These are phyloP conservation scores for Drosophila multiciliata DNA, from an alignment of 2,888 invertebrate genomes.

Conservation along the genomic window DNA sequence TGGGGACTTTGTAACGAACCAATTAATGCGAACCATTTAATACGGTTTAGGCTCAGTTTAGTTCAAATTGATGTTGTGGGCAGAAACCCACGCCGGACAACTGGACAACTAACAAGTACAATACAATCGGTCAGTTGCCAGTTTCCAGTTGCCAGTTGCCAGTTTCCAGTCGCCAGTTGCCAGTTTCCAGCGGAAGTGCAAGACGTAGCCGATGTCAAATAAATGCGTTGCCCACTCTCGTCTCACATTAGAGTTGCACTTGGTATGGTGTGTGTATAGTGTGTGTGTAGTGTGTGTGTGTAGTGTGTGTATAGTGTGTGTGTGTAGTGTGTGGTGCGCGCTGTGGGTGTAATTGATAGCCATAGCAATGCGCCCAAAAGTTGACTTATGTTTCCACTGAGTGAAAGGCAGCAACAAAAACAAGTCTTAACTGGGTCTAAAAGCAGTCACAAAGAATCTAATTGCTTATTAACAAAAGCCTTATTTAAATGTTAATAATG, in stretches of 20 bases:
- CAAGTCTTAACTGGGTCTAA: neutral
- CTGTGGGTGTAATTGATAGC: slow-evolving; percentile 22
- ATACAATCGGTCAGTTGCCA: neutral
- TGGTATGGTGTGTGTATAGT: neutral
- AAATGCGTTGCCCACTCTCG: slow-evolving; percentile 33
- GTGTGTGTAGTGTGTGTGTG: neutral
- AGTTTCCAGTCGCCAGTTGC: neutral
- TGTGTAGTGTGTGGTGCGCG: neutral
- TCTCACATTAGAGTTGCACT: neutral
- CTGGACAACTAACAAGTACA: neutral
- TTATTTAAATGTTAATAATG: neutral
- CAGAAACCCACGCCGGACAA: slow-evolving; percentile 21
- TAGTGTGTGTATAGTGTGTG: neutral
- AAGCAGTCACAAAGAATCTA: neutral
- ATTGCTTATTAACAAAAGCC: neutral
- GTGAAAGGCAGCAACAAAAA: neutral
- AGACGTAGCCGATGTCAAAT: slow-evolving; percentile 24
- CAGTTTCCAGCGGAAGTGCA: slow-evolving; percentile 45
- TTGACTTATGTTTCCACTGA: neutral
- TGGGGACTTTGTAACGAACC: slow-evolving; percentile 18
- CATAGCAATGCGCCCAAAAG: slow-evolving; percentile 1
- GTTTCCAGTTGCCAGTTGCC: neutral
- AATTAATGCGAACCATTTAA: slow-evolving; percentile 47
- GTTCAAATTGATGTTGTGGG: slow-evolving; percentile 13
- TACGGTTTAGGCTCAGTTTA: slow-evolving; percentile 18